Conservation (phyloP, 53 echinoderm and acorn worm genomes). For the Apostichopus leukothele region DNA sequence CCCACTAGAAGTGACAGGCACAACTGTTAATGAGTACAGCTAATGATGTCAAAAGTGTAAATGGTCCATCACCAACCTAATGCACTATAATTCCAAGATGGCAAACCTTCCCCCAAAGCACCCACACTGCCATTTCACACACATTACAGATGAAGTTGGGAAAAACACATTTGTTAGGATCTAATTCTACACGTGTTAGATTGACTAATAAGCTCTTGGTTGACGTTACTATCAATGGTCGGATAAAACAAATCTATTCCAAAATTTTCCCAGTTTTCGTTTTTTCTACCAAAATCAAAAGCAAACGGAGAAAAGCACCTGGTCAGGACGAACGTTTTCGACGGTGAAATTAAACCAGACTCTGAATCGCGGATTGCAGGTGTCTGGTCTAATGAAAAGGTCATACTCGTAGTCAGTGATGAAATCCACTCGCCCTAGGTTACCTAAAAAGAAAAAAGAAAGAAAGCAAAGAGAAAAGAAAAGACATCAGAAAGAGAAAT, state of each 20-base stretch:
- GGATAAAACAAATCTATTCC: background rate
- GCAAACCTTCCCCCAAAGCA: no score
- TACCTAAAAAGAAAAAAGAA: conserved; percentile 57
- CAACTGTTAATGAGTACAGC: no score
- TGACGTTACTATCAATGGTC: background rate
- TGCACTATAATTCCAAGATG: no score
- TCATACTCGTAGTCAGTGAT: conserved; percentile 98
- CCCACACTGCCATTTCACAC: no score
- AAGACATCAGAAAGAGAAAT: background rate
- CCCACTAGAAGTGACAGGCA: no score
- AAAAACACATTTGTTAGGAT: no score
- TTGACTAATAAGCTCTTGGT: background rate
- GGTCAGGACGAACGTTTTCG: conserved; percentile 86
- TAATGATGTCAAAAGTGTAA: no score
- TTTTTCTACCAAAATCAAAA: background rate
- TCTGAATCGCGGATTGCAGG: conserved; percentile 94
- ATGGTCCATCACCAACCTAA: no score
- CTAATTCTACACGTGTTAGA: background rate
- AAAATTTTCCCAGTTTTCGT: background rate
- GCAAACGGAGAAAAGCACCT: conserved; percentile 58
- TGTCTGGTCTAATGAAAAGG: conserved; percentile 94
- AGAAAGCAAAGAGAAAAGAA: background rate
- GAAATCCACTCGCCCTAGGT: conserved; percentile 95
- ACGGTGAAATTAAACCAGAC: conserved; percentile 99
- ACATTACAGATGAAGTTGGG: no score